A percentile compares a stretch with the other conserved stretches of the same genome.
These are phyloP conservation scores for Lates japonicus DNA, from an alignment of 2,797 vertebrate species.

Conservation along the genomic window DNA sequence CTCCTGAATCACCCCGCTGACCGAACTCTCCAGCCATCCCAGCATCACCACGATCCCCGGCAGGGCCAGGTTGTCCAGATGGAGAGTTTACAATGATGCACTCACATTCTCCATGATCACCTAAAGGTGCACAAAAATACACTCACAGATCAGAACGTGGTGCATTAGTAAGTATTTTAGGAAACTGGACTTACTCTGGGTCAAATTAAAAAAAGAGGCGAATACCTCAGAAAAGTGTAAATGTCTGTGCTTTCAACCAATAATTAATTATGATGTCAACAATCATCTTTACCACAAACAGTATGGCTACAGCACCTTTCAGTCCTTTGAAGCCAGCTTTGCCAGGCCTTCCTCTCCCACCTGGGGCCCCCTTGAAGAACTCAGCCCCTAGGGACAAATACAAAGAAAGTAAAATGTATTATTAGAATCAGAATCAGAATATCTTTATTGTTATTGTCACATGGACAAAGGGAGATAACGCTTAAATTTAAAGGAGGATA, in stretches of 20 bases:
- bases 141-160: slow-evolving; percentile 3
- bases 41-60: slow-evolving; percentile 85
- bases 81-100: slow-evolving; percentile 78
- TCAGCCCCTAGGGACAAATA: slow-evolving; percentile 67
- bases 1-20: slow-evolving; percentile 88
- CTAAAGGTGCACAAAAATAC: slow-evolving; percentile 74
- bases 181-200: neutral
- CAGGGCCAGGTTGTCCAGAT: slow-evolving; percentile 85
- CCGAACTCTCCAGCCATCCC: slow-evolving; percentile 92
- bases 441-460: too few relatives aligned
- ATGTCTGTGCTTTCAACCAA: neutral
- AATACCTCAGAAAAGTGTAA: neutral
- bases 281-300: neutral
- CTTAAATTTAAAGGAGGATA: neutral
- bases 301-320: slow-evolving; percentile 67
- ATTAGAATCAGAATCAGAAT: neutral
- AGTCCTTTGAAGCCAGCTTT: slow-evolving; percentile 72
- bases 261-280: neutral
- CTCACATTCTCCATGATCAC: slow-evolving; percentile 90
- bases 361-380: slow-evolving; percentile 69
- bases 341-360: slow-evolving; percentile 74
- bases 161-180: neutral
- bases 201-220: neutral
- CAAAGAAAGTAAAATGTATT: slow-evolving; percentile 1
- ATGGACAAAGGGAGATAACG: neutral